A percentile compares a stretch with the other conserved stretches of the same genome.
Conservation (phyloP, 2,797 vertebrate species). For the Coregonus ussuriensis region DNA sequence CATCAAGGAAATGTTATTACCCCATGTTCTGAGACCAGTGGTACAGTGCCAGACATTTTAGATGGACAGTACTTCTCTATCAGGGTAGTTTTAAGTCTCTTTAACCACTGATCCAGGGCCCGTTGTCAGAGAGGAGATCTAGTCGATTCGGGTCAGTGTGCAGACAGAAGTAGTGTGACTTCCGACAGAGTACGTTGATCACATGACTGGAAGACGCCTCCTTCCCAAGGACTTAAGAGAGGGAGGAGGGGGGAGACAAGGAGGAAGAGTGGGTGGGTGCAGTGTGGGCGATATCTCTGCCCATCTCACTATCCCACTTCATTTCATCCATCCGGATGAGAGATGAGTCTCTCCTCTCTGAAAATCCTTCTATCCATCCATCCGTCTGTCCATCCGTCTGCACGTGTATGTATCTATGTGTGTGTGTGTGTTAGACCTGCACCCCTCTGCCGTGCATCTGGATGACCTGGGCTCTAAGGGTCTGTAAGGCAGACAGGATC, state of each 20-base stretch:
- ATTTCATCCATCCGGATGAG: conserved; percentile 46
- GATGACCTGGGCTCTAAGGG: conserved; percentile 88
- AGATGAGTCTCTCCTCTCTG: conserved; percentile 26
- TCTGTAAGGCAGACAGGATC: conserved; percentile 87
- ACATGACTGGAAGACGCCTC: conserved; percentile 6
- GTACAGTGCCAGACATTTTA: conserved; percentile 8
- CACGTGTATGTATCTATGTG: conserved; percentile 6
- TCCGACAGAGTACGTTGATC: neutral
- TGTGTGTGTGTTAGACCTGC: conserved; percentile 81
- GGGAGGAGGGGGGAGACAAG: conserved; percentile 37
- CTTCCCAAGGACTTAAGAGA: conserved; percentile 17
- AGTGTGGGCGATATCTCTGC: conserved; percentile 28
- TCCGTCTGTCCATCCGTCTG: conserved; percentile 19
- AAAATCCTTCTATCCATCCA: conserved; percentile 20
- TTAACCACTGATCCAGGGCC: conserved; percentile 33
- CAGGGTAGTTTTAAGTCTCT: conserved; percentile 17
- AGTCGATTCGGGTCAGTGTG: neutral
- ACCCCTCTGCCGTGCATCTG: conserved; percentile 92
- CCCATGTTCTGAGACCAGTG: conserved; percentile 6
- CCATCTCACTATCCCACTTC: conserved; percentile 18
- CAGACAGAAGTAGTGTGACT: conserved; percentile 4
- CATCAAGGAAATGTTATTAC: neutral
- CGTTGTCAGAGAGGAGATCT: conserved; percentile 51
- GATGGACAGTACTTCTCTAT: conserved; percentile 6
- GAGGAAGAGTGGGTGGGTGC: conserved; percentile 35